A percentile compares a stretch with the other conserved stretches of the same genome.
Conservation (phyloP, 2,888 invertebrate species). For the Caenorhabditis sp. region DNA sequence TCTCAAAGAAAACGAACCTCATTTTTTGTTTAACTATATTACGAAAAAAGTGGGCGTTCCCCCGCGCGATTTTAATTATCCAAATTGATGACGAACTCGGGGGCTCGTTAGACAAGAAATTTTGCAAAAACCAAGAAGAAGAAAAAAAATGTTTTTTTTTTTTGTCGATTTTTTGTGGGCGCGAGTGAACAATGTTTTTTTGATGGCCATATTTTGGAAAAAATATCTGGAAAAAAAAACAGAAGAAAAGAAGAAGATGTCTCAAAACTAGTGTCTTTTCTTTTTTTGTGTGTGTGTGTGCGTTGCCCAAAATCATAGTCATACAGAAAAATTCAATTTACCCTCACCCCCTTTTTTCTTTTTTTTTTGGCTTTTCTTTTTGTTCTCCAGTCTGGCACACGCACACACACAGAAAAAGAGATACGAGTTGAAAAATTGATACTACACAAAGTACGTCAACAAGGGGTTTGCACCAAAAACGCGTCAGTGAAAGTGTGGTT, state of each 20-base stretch:
- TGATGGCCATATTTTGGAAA: neutral
- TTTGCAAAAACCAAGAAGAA: neutral
- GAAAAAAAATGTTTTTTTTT: too few relatives aligned
- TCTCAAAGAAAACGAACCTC: neutral
- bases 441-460: too few relatives aligned
- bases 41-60: slow-evolving; percentile 2
- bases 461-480: too few relatives aligned
- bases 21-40: neutral
- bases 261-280: neutral
- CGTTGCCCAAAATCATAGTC: slow-evolving; percentile 5
- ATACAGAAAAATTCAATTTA: slow-evolving; percentile 2
- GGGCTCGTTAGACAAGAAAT: neutral
- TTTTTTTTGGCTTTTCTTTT: slow-evolving; percentile 1
- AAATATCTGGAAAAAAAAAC: slow-evolving; percentile 6
- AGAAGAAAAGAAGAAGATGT: too few relatives aligned
- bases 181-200: neutral
- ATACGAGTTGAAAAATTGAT: neutral
- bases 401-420: neutral
- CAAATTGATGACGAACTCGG: slow-evolving; percentile 18
- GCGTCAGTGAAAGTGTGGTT: too few relatives aligned
- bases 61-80: slow-evolving; percentile 22
- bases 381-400: neutral
- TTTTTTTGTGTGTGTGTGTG: neutral
- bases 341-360: neutral
- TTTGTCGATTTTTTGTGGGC: too few relatives aligned